Evolutionary conservation across 2,113 vertebrate genomes (phyloP).

Genomic region (Uria aalge): DNA sequence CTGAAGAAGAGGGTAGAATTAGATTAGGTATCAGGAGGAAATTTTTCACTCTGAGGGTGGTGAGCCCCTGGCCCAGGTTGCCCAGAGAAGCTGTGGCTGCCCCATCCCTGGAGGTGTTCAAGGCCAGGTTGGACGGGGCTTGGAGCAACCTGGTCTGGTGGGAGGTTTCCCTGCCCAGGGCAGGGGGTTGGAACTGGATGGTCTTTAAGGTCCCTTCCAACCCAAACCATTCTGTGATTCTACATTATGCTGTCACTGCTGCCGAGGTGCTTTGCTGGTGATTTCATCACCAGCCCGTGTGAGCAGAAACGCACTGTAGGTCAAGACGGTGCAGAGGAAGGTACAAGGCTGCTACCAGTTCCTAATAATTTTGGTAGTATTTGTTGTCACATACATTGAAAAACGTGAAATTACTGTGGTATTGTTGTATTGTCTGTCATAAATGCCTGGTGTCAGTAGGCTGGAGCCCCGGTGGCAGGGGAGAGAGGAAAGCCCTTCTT

Average conservation of each 20-base stretch:
- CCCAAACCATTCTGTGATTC: neutral
- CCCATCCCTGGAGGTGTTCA: neutral
- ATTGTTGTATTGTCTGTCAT: rapidly evolving
- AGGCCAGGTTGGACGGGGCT: neutral
- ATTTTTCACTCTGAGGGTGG: neutral
- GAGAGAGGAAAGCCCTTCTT: neutral
- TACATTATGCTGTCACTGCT: rapidly evolving
- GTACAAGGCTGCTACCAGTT: neutral
- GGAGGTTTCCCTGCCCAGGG: neutral
- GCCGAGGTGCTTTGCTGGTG: neutral
- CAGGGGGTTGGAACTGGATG: neutral
- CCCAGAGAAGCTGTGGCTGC: neutral
- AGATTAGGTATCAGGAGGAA: neutral
- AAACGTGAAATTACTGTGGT: rapidly evolving
- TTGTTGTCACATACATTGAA: neutral
- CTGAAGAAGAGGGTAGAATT: neutral
- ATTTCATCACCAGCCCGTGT: too few species aligned
- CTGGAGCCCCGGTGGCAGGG: neutral
- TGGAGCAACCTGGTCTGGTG: neutral
- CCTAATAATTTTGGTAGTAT: neutral
- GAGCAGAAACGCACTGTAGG: neutral
- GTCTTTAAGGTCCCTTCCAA: neutral
- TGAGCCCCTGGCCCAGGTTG: neutral
- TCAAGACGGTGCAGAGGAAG: neutral
- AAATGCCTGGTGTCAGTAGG: neutral